Base-by-base conservation (phyloP, 2,888 invertebrate genomes). In the Lutraria lutraria region DNA sequence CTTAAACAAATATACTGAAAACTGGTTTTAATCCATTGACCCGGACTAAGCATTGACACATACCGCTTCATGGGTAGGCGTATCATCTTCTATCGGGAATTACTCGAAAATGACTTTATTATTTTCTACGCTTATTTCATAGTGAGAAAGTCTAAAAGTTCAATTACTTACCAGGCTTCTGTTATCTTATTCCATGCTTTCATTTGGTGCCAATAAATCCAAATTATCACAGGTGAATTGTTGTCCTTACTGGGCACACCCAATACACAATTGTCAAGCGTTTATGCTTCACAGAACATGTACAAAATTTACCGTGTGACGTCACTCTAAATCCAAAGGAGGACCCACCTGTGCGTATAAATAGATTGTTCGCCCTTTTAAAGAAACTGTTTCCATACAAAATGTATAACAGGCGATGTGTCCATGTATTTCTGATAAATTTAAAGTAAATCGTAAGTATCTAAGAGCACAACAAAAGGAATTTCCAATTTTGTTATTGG, bases 221-320 rank as follows among this genome's bases (percentile, higher is more conserved):
- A 79, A 83, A 79, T 83, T 56, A 79, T 43, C 79, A 87, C 87
- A 83, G 87, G 83, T 87, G 87, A 87, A 83, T 81, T 34, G 60
- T 80, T 43, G 60, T 76, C 79, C 83, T 86, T 80, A 56, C 60
- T 56, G 76, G 89, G 87, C 89, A 89, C 89, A 89, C 90, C 90
- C 86, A 84, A 80, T 54, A 54, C 76, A 76, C 72, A 88, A 86
- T 86, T 89, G 86, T 90, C 88, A 90, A 90, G 88, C 88, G 87
- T 88, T 86, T 87, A 90, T 86, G 88, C 88, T 86, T 85, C 88
- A 90, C n/a, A 79, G 86, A 88, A 81, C 88, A 88, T 86, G 84
- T 79, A 86, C 56, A 81, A 19, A 76, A 29, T 72, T 83, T 81
- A 86, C 84, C 72, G 53, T 60, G 76, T 90, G 90, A 90, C 90